Evolutionary conservation across 92 coral and sea anemone genomes (phyloP), one percentile per base, ranked within the genome.

Genomic region (Muricea muricata): DNA sequence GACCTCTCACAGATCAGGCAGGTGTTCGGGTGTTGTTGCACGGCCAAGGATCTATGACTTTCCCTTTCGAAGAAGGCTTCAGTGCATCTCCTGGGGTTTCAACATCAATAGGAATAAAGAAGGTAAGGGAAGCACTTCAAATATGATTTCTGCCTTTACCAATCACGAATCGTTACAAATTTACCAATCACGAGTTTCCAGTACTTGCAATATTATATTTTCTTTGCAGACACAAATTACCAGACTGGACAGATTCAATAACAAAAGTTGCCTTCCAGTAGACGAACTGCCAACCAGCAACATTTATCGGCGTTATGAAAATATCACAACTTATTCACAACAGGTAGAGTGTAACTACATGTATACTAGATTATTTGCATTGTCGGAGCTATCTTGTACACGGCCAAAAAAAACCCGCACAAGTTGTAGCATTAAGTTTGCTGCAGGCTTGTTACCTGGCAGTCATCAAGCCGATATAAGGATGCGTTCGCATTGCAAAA

Each of bases 21-120:
- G 96, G 98, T 3, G 61, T 94, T 13, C 83, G 98, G 17, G 93
- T 94, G 10, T 89, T 89, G 7, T 65, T 94, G 17, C 89, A 92
- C 28, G 94, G 88, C 72, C 94, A 94, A 73, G 87, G 86, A 7
- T 85, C 75, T 31, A 92, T 94, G 96, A 89, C 96, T 3, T 94
- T 94, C 21, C 98, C 98, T 20, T 91, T 82, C 65, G 94, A 94
- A 20, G 94, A 94, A 50, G 98, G 98, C 3, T 94, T 94, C 69
- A 94, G 96, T 66, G 91, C 92, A 10, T 92, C 98, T 1, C 87
- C 98, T n/a, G 98, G 96, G 50, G 90, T 92, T 82, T 78, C 98
- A 55, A 94, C 98, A 35, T 90, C 98, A 18, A 91, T 94, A 42
- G 96, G 95, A 33, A 68, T 94, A 1, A 90, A 84, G 65, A 85